Evolutionary conservation across 2,888 invertebrate species (phyloP), one percentile per base, ranked within the genome.

Genomic region (Epinotia demarniana): DNA sequence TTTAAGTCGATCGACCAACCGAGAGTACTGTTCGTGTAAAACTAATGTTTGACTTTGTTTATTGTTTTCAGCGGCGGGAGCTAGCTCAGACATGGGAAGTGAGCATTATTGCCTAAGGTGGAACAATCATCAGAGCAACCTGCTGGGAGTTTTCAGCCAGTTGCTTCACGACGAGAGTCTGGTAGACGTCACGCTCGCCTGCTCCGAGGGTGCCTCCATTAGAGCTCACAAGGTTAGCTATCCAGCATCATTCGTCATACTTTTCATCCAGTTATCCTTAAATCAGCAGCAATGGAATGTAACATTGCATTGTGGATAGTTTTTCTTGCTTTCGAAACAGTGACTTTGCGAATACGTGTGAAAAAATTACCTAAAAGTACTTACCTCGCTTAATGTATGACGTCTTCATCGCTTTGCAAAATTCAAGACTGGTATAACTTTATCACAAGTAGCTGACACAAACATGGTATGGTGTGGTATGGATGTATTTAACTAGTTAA

Each of bases 121-220:
- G 98, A 98, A 98, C 96, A 98, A 98, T 97, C 98, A 98, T 97
- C 98, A 98, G 96, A 98, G 97, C 96, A 98, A 98, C 96, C 97
- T 98, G 96, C 96, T 98, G 96, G 98, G 98, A 95, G 98, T 98
- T 94, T 98, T 98, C 96, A 98, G 98, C 96, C 98, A 98, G 96
- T 96, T 98, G 95, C 96, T 98, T 92, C 97, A 98, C 95, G 98
- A 98, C 96, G 98, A 98, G 95, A 97, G 97, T 95, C 96, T 98
- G 95, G 98, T 98, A 92, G 98, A 98, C 97, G 98, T 98, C 94
- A 98, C 98, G 94, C 97, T 98, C 95, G 98, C 98, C 95, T 98
- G 98, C 96, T 97, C 98, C 95, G 98, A 98, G 95, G 98, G 98
- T 94, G 97, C 97, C 94, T 97, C 97, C 93, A 97, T 98, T 94